Conservation (phyloP, 1,140 invertebrate species). For the Oscheius sp. region DNA sequence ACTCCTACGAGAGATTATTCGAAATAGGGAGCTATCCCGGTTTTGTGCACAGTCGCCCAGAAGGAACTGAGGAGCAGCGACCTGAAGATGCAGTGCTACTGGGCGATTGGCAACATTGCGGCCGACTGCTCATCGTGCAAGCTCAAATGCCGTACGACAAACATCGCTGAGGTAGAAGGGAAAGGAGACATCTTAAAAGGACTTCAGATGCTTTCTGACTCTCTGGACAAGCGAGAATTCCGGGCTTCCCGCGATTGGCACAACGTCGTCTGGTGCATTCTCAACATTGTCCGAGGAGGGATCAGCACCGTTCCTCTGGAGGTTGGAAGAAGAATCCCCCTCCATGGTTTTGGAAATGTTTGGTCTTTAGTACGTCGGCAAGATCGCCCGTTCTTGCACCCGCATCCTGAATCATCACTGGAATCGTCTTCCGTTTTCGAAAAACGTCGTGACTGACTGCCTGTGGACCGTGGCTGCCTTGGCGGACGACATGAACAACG, state of each 20-base stretch:
- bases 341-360: too few relatives aligned
- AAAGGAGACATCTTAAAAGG: too few relatives aligned
- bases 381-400: too few relatives aligned
- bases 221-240: not conserved
- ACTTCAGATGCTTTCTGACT: not conserved
- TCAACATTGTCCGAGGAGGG: not conserved
- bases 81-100: not conserved
- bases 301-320: not conserved
- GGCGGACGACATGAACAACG: slow-evolving; percentile 8
- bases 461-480: too few relatives aligned
- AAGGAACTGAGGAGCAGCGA: not conserved
- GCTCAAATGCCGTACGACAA: not conserved
- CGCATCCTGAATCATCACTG: too few relatives aligned
- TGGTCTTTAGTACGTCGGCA: too few relatives aligned
- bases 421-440: too few relatives aligned
- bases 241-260: not conserved
- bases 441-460: too few relatives aligned
- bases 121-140: not conserved
- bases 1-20: too few relatives aligned
- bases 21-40: not conserved
- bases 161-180: too few relatives aligned
- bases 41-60: not conserved
- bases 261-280: not conserved
- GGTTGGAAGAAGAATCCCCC: not conserved
- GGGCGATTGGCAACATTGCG: not conserved